Conservation (phyloP, 2,113 vertebrate genomes). For the Ascaphus truei region DNA sequence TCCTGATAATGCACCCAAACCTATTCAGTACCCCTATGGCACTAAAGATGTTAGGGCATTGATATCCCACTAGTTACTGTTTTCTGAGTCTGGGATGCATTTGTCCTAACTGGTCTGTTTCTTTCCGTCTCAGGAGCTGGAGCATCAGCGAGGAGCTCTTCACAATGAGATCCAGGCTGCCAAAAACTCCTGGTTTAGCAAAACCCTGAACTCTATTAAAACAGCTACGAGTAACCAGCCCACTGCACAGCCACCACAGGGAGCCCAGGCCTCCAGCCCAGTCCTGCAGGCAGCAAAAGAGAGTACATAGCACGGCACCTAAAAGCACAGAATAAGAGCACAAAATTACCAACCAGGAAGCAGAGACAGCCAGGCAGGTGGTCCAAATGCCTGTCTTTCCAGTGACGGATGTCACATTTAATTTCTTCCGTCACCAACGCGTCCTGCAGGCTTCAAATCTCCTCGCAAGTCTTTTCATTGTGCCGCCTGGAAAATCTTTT, state of each 20-base stretch:
- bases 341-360: constrained; percentile 41
- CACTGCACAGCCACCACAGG: constrained; percentile 58
- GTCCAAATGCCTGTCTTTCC: not conserved
- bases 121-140: constrained; percentile 56
- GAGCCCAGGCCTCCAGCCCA: constrained; percentile 43
- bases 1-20: too few relatives aligned
- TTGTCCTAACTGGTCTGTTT: too few relatives aligned
- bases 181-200: constrained; percentile 99
- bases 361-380: not conserved
- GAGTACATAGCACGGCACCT: constrained; percentile 65
- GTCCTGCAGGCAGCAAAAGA: constrained; percentile 54
- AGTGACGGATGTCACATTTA: not conserved
- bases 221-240: constrained; percentile 83
- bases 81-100: too few relatives aligned
- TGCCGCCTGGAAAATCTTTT: not conserved
- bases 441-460: not conserved
- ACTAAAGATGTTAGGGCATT: too few relatives aligned
- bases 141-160: constrained; percentile 92
- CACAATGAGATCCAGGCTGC: constrained; percentile 97
- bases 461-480: not conserved
- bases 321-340: constrained; percentile 51
- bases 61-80: too few relatives aligned
- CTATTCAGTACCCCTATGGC: too few relatives aligned
- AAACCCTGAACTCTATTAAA: constrained; percentile 97
- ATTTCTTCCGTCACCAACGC: not conserved